A percentile compares a stretch with the other conserved stretches of the same genome.
Evolutionary conservation across 1,140 invertebrate genomes (phyloP).

Genomic region (Laupala kohalensis): DNA sequence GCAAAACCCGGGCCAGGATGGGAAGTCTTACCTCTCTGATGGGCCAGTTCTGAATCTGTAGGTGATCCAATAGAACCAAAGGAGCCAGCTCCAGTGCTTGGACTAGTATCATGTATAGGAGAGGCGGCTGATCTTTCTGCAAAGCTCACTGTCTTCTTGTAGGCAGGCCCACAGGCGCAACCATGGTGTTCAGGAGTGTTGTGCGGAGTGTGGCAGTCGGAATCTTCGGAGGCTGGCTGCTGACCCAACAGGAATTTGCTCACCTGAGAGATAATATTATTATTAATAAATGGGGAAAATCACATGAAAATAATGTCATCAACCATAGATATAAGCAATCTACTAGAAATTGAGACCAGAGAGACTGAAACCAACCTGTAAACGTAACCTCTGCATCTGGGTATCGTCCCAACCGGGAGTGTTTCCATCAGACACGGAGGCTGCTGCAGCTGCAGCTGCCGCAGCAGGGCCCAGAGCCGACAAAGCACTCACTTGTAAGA

Average conservation of each 20-base stretch:
- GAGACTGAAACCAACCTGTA: conserved; percentile 53
- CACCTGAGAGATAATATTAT: conserved; percentile 25
- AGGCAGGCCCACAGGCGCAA: background rate
- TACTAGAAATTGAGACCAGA: too few species aligned
- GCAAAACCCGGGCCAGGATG: too few species aligned
- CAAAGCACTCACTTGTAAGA: conserved; percentile 54
- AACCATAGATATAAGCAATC: too few species aligned
- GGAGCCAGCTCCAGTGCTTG: conserved; percentile 38
- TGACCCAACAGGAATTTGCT: conserved; percentile 32
- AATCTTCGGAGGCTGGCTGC: background rate
- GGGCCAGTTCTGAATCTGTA: conserved; percentile 26
- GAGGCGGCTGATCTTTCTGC: conserved; percentile 44
- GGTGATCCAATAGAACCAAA: conserved; percentile 14
- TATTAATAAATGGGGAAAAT: background rate
- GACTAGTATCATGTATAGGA: conserved; percentile 44
- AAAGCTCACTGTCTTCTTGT: conserved; percentile 54
- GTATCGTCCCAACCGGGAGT: conserved; percentile 50
- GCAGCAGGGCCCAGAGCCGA: conserved; percentile 22
- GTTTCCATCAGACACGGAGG: conserved; percentile 36
- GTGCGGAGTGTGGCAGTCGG: background rate
- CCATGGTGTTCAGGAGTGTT: conserved; percentile 3
- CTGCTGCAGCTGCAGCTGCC: background rate
- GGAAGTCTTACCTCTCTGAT: conserved; percentile 36
- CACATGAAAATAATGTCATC: too few species aligned
- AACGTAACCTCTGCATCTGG: conserved; percentile 48